Percentiles rank a stretch among this genome's conserved stretches.
phyloP scores from a whole-genome alignment of 2,113 vertebrate species.

The Perca schrenkii region DNA sequence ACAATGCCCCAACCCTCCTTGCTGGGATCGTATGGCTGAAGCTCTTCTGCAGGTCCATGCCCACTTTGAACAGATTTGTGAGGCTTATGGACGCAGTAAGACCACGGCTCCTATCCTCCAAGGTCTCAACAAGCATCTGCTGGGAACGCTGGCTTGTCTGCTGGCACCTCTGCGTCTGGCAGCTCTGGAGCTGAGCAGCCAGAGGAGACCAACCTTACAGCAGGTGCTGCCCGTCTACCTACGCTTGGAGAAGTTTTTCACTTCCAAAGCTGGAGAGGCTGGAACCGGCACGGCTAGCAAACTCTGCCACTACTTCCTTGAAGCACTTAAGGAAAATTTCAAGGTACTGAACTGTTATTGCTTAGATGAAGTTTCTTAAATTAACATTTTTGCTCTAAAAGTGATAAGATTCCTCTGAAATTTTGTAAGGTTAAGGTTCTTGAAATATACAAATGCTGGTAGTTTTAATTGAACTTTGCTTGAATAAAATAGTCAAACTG shows the following conservation, averaged over 20 bases:
- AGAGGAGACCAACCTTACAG: conserved; percentile 95
- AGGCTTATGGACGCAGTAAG: conserved; percentile 95
- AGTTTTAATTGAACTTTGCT: not conserved
- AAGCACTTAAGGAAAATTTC: conserved; percentile 98
- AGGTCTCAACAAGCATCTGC: conserved; percentile 96
- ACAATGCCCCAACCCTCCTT: conserved; percentile 89
- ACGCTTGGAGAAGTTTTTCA: conserved; percentile 98
- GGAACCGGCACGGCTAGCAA: conserved; percentile 94
- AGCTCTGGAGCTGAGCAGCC: conserved; percentile 92
- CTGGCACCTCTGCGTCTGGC: conserved; percentile 94
- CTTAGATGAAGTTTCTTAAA: not conserved
- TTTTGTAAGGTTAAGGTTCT: not conserved
- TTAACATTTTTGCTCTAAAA: not conserved
- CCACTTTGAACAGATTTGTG: conserved; percentile 96
- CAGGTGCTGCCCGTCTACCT: conserved; percentile 96
- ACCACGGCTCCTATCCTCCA: conserved; percentile 94
- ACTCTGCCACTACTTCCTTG: conserved; percentile 98
- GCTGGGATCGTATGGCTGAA: conserved; percentile 95
- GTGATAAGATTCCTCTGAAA: not conserved
- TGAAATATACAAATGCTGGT: not conserved
- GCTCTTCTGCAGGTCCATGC: conserved; percentile 95
- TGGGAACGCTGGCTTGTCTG: conserved; percentile 93
- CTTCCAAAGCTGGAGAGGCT: conserved; percentile 95
- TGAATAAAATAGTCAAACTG: not conserved
- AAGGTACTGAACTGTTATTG: conserved; percentile 76